Evolutionary conservation across 2,888 invertebrate genomes (phyloP).

Genomic region (Amblyjoppa proteus): DNA sequence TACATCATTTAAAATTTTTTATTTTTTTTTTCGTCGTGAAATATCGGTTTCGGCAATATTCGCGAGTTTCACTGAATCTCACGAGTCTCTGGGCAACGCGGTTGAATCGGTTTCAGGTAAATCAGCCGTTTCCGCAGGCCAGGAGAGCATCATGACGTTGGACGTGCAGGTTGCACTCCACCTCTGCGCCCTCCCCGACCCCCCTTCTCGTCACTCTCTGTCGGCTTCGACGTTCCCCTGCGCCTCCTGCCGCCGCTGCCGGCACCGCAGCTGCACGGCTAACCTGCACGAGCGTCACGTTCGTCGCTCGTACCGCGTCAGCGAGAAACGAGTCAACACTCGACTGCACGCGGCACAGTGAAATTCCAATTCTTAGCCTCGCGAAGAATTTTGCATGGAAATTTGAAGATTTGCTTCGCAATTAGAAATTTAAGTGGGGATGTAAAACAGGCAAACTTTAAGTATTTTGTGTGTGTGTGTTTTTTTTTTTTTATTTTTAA

Average conservation of each 20-base stretch:
- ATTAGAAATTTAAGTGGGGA: no score
- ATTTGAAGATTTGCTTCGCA: not conserved
- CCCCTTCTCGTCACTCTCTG: conserved; percentile 2
- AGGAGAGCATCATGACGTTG: conserved; percentile 76
- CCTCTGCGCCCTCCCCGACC: not conserved
- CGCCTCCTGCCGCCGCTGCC: conserved; percentile 36
- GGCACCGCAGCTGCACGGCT: conserved; percentile 55
- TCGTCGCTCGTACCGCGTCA: conserved; percentile 54
- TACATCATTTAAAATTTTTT: not conserved
- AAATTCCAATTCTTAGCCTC: not conserved
- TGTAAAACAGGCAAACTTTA: no score
- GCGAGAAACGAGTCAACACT: conserved; percentile 47
- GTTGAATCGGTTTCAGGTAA: conserved; percentile 75
- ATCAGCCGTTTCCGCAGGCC: conserved; percentile 77
- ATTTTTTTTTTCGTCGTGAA: not conserved
- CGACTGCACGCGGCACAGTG: not conserved
- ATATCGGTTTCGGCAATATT: conserved; percentile 53
- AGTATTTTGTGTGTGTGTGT: no score
- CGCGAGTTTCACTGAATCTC: conserved; percentile 70
- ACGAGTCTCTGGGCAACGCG: conserved; percentile 53
- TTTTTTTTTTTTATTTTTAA: no score
- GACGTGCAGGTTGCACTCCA: conserved; percentile 65
- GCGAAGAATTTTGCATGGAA: not conserved
- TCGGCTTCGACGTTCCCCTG: conserved; percentile 6
- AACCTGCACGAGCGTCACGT: conserved; percentile 58